A percentile compares a stretch with the other conserved stretches of the same genome.
Conservation (phyloP, 2,113 vertebrate species). For the Amphilophus citrinellus region DNA sequence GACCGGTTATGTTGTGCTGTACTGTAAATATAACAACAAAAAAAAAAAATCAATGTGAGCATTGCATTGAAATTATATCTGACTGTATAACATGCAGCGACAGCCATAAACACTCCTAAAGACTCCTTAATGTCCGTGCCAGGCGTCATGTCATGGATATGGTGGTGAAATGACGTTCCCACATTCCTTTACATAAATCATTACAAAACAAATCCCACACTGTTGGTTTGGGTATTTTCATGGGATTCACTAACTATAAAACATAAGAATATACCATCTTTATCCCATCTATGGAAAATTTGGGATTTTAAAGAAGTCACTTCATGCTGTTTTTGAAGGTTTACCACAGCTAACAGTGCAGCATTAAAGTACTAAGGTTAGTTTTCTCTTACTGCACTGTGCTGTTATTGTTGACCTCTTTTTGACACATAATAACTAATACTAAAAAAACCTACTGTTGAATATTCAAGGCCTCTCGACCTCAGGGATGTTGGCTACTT, state of each 20-base stretch:
- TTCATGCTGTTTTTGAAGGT: neutral
- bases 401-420: neutral
- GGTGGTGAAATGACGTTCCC: neutral
- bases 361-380: neutral
- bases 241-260: neutral
- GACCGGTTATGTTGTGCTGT: neutral
- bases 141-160: neutral
- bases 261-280: neutral
- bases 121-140: neutral
- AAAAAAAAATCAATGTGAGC: neutral
- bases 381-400: neutral
- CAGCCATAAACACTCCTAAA: neutral
- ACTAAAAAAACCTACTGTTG: neutral
- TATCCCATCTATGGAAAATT: rapidly evolving
- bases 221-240: neutral
- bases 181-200: neutral
- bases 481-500: neutral
- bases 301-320: neutral
- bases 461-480: neutral
- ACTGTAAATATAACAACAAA: neutral
- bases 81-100: neutral
- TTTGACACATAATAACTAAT: constrained; percentile 2
- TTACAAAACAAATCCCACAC: neutral
- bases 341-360: neutral
- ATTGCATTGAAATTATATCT: neutral